A percentile compares a stretch with the other conserved stretches of the same genome.
Conservation (phyloP, 2,888 invertebrate species). For the Parnassius apollo region DNA sequence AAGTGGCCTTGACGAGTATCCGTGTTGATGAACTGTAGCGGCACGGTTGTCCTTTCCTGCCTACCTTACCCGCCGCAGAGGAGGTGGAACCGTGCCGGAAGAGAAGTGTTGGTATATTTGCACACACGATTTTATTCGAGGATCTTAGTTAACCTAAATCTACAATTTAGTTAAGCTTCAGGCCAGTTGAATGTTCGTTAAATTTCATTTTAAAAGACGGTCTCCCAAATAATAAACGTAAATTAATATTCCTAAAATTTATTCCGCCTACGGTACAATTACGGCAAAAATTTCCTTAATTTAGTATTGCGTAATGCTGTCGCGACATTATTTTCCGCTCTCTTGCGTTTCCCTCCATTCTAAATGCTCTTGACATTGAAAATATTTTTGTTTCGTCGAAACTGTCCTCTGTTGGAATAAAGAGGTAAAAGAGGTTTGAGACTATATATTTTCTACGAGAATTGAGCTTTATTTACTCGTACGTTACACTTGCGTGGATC, state of each 20-base stretch:
- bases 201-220: no score
- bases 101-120: no score
- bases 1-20: no score
- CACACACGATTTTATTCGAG: no score
- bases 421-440: not conserved
- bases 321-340: conserved; percentile 25
- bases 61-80: no score
- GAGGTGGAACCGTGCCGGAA: no score
- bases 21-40: no score
- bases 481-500: not conserved
- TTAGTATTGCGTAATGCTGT: conserved; percentile 18
- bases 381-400: conserved; percentile 22
- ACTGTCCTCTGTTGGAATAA: not conserved
- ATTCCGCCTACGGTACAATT: not conserved
- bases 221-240: no score
- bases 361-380: conserved; percentile 32
- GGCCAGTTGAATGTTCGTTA: no score
- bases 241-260: not conserved
- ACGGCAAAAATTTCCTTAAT: not conserved
- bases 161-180: no score
- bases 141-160: no score
- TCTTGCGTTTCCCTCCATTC: conserved; percentile 12
- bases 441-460: conserved; percentile 9
- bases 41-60: no score
- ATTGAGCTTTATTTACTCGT: conserved; percentile 6